A percentile compares a stretch with the other conserved stretches of the same genome.
phyloP scores from a whole-genome alignment of 2,888 invertebrate species.

The Sepiola atlantica region DNA sequence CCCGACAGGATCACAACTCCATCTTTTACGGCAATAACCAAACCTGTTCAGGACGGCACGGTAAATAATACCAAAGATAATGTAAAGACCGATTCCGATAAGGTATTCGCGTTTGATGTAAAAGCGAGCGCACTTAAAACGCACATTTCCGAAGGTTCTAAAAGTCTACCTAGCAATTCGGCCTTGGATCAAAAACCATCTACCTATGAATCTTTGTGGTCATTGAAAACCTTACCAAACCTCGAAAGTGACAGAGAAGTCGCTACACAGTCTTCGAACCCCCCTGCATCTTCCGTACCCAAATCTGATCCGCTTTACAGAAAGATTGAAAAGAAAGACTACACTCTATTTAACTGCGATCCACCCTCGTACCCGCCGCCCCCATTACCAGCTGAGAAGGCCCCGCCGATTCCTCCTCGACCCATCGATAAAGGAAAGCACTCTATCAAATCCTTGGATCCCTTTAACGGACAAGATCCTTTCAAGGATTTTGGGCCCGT shows the following conservation, averaged over 20 bases:
- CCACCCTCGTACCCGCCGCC: background rate
- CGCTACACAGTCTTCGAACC: background rate
- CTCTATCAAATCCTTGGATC: background rate
- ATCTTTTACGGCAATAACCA: background rate
- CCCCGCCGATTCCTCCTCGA: slow-evolving; percentile 18
- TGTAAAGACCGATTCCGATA: background rate
- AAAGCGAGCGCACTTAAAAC: background rate
- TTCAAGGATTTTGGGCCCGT: slow-evolving; percentile 22
- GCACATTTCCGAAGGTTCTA: background rate
- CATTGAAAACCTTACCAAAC: background rate
- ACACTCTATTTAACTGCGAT: background rate
- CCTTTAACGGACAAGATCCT: background rate
- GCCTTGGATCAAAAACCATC: background rate
- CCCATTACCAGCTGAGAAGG: background rate
- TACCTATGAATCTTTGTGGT: background rate
- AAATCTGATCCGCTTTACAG: background rate
- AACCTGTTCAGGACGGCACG: background rate
- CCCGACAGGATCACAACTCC: background rate
- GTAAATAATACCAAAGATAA: background rate
- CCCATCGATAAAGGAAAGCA: background rate
- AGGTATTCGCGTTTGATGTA: background rate
- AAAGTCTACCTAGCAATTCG: background rate
- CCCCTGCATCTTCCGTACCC: background rate
- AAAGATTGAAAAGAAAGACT: background rate
- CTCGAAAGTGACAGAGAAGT: background rate